Evolutionary conservation across 35 echinoderm and acorn worm genomes (phyloP).

Genomic region (Anneissia japonica): DNA sequence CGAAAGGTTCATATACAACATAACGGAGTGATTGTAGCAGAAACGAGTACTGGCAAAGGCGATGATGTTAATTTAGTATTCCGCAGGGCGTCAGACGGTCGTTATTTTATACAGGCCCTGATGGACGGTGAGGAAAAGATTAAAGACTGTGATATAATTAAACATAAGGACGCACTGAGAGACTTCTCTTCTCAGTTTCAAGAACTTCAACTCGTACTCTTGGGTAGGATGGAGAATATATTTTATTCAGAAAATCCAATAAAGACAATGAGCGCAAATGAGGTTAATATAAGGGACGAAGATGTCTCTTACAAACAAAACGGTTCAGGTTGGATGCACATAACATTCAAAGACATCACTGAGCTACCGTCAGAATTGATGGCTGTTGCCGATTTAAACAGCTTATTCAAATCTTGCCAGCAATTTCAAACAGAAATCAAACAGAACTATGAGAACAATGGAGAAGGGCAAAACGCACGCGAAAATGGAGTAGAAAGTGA

Average conservation of each 20-base stretch:
- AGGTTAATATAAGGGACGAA: neutral
- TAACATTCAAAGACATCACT: neutral
- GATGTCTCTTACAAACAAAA: neutral
- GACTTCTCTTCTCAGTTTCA: neutral
- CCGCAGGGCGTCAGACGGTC: slow-evolving; percentile 37
- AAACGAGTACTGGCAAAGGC: neutral
- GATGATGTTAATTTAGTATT: neutral
- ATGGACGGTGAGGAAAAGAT: slow-evolving; percentile 22
- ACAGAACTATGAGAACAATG: neutral
- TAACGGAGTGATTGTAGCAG: neutral
- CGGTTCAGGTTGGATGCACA: neutral
- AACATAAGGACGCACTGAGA: slow-evolving; percentile 1
- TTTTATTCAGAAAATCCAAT: neutral
- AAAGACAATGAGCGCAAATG: neutral
- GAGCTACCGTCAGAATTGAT: neutral
- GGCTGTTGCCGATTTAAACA: neutral
- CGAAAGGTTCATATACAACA: neutral
- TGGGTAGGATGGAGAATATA: neutral
- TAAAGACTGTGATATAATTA: slow-evolving; percentile 20
- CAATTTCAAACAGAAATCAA: neutral
- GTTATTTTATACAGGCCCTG: slow-evolving; percentile 5
- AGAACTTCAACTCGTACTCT: neutral
- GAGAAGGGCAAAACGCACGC: neutral
- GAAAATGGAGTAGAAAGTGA: neutral
- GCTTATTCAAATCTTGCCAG: neutral